Conservation (phyloP, 2,888 invertebrate genomes). For the Linyphia triangularis region DNA sequence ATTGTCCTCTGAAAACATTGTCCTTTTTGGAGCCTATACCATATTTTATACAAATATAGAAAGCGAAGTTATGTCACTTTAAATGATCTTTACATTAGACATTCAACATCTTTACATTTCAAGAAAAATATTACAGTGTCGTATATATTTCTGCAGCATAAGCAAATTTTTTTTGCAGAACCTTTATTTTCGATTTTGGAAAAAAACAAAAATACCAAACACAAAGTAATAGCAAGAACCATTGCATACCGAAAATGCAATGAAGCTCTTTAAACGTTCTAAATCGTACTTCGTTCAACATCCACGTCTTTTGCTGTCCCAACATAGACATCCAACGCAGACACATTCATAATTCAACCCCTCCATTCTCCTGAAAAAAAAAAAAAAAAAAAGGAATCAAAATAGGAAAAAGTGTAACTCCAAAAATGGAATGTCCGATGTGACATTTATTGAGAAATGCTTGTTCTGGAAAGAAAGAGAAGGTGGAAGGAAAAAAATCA, state of each 20-base stretch:
- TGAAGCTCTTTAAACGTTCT: background rate
- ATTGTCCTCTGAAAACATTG: no score
- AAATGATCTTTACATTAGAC: no score
- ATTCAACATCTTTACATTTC: no score
- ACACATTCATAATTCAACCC: conserved; percentile 15
- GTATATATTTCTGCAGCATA: no score
- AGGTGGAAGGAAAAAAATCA: background rate
- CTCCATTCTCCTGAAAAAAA: background rate
- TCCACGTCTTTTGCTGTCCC: background rate
- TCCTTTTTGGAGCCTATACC: no score
- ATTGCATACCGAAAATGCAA: background rate
- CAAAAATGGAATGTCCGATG: conserved; percentile 51
- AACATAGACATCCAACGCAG: conserved; percentile 28
- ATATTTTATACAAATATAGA: no score
- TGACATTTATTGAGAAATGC: conserved; percentile 57
- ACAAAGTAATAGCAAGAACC: background rate
- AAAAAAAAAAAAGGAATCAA: background rate
- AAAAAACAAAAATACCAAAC: background rate
- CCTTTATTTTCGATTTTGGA: no score
- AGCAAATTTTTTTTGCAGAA: no score
- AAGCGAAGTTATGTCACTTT: no score
- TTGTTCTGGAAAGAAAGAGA: background rate
- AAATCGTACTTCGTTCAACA: background rate
- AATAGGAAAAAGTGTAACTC: background rate
- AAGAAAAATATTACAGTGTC: no score